Conservation (phyloP, 2,113 vertebrate species). For the Pseudorhombus dupliciocellatus region DNA sequence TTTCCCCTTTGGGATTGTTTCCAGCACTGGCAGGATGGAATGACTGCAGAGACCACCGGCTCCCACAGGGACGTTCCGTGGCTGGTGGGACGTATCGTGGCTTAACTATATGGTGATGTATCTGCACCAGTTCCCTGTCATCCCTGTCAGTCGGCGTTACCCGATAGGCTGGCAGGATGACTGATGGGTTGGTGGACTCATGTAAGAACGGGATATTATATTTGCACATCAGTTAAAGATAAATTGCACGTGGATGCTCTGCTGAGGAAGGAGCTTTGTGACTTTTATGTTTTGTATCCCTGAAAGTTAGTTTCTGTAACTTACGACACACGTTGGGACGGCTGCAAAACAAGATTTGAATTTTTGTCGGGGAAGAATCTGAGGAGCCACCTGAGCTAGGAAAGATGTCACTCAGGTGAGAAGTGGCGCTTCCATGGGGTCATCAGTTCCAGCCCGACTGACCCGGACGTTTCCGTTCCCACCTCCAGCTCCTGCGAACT, state of each 20-base stretch:
- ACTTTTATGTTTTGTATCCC: background rate
- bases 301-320: background rate
- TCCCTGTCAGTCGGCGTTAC: slow-evolving; percentile 10
- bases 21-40: slow-evolving; percentile 22
- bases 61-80: slow-evolving; percentile 22
- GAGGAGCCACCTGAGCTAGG: no score
- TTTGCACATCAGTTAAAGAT: slow-evolving; percentile 3
- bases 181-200: background rate
- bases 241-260: slow-evolving; percentile 1
- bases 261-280: background rate
- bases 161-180: slow-evolving; percentile 1
- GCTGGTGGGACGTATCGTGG: slow-evolving; percentile 24
- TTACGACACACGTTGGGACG: background rate
- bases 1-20: slow-evolving; percentile 28
- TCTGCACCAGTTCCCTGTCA: slow-evolving; percentile 14
- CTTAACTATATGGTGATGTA: slow-evolving; percentile 7
- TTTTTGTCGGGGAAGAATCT: background rate
- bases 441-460: no score
- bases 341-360: no score
- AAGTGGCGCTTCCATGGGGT: no score
- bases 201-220: background rate
- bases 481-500: no score
- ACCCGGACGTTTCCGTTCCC: no score
- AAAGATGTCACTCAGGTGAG: no score
- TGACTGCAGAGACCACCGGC: slow-evolving; percentile 23